Base-by-base conservation (phyloP, 1,140 invertebrate species). In the Papilio machaon region DNA sequence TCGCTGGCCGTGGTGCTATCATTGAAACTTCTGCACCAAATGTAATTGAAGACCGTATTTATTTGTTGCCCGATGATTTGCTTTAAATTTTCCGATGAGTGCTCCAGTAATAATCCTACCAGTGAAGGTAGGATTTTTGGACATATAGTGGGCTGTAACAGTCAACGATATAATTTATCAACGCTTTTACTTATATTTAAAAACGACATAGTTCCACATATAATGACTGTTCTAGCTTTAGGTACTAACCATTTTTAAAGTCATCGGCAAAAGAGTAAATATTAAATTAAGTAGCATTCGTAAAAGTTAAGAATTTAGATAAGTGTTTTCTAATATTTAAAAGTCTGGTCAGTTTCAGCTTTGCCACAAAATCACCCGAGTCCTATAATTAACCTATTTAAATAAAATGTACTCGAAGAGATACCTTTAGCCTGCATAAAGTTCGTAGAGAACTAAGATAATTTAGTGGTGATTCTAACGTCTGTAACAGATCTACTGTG, bases 91-190 rank as follows among this genome's bases (percentile, higher is more conserved):
- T 92, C 89, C 11, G 86, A 80, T 15, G 90, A 86, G 70, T 84
- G 86, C 54, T 87, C 81, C 17, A 94, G 81, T 80, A 95, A 38
- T 46, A 94, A 70, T 0, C 94, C 93, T 19, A 94, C 84, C 6
- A 95, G 52, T 2, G 91, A 79, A 19, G 93, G 91, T 60, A 95
- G 82, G 60, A 94, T 88, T 80, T 90, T 89, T 75, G 82, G 83
- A 79, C 89, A 90, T 4, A 94, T 74, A 11, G 73, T 79, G 11
- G 89, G 79, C 94, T 95, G 82, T 74, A 92, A 92, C 70, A 19
- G 47, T 82, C 81, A 82, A 19, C 15, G 35, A 82, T 30, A 75
- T 23, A 43, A 38, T 58, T 58, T 52, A 23, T 76, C 38, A 52
- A 58, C 78, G 75, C 46, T 17, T 54, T 64, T 30, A 23, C 30